phyloP scores from a whole-genome alignment of 2,888 invertebrate species.

The Acanthoscelides obtectus region DNA sequence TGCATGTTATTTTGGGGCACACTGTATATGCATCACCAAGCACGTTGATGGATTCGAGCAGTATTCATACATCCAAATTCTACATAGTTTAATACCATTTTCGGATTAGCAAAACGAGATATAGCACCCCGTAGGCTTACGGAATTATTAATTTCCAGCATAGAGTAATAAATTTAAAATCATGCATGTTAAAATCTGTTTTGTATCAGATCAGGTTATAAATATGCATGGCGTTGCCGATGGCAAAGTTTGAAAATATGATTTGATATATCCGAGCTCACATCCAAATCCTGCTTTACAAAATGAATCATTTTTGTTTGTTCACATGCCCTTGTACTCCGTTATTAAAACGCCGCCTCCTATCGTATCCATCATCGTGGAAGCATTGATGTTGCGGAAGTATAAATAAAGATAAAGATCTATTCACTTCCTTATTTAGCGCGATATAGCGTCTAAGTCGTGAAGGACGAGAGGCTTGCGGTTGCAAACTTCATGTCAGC shows the following conservation, averaged over 20 bases:
- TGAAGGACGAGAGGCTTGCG: no score
- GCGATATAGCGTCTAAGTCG: no score
- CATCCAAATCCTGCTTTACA: background rate
- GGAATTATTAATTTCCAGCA: background rate
- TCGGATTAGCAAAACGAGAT: background rate
- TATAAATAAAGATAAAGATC: no score
- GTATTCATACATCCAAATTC: background rate
- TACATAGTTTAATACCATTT: background rate
- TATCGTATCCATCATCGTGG: no score
- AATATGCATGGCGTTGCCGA: background rate
- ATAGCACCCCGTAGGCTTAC: background rate
- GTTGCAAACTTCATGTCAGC: no score
- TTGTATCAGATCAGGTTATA: background rate
- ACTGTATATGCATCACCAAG: no score
- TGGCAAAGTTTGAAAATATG: no score
- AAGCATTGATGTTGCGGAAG: no score
- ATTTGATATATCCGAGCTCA: background rate
- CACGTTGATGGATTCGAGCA: no score
- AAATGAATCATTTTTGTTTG: background rate
- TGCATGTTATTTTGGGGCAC: no score
- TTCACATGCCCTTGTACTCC: background rate
- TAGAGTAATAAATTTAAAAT: background rate
- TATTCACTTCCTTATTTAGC: no score
- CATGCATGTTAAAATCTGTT: background rate
- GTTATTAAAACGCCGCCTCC: background rate